A percentile compares a stretch with the other conserved stretches of the same genome.
Evolutionary conservation across 2,797 vertebrate genomes (phyloP).

Genomic region (Nasua narica): DNA sequence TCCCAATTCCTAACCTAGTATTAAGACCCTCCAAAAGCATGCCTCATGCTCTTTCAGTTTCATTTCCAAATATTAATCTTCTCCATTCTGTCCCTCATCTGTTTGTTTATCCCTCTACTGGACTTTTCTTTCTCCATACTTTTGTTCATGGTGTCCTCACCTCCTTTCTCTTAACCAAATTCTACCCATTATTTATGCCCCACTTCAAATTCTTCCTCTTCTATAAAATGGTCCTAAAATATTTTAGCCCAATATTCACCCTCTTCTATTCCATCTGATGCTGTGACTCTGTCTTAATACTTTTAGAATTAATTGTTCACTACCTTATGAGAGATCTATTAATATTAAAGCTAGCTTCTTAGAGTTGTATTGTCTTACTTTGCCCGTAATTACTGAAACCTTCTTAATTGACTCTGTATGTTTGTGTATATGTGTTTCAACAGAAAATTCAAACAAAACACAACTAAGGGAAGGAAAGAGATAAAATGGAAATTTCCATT

Average conservation of each 20-base stretch:
- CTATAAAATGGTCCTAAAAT: neutral
- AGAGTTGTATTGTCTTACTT: neutral
- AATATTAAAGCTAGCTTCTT: neutral
- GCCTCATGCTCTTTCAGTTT: neutral
- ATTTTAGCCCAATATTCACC: neutral
- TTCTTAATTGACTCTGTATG: neutral
- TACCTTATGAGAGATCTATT: neutral
- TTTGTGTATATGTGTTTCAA: neutral
- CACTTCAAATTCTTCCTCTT: neutral
- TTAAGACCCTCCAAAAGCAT: neutral
- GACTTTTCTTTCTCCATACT: neutral
- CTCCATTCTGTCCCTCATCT: neutral
- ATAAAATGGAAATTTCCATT: neutral
- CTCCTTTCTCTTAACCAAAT: neutral
- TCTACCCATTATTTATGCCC: neutral
- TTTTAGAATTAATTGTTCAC: slow-evolving; percentile 47
- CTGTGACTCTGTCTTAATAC: neutral
- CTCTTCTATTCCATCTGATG: neutral
- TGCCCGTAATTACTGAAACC: neutral
- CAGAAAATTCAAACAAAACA: slow-evolving; percentile 14
- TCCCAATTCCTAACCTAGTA: neutral
- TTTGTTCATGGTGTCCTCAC: neutral
- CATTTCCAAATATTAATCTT: neutral
- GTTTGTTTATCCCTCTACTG: neutral
- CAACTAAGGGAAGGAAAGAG: neutral